Evolutionary conservation across 2,797 vertebrate species (phyloP), one percentile per base, ranked within the genome.

Genomic region (Tangara arthus): DNA sequence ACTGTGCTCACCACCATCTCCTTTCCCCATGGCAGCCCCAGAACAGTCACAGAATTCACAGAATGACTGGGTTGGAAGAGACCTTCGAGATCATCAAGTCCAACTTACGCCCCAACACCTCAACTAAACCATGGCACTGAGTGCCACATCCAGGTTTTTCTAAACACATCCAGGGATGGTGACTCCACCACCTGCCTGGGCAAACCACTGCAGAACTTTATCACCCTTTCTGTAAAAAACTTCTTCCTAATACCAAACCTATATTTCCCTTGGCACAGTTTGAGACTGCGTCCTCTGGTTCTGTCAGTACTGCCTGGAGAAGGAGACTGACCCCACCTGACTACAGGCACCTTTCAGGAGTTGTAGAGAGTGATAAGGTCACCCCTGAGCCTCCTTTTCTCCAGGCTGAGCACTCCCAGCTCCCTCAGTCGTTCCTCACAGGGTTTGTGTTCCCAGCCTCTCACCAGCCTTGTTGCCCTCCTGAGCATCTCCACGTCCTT

Each of bases 201-300:
- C 35, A 59, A 12, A 1, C 17, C 35, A 37, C 9, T 37, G 8
- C 35, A 59, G 24, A 19, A 37, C 17, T 27, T 59, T 14, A 59
- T 59, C 6, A 59, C 57, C 1, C 11, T 37, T 59, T 37, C 24
- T 6, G 10, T 57, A 1, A 27, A 37, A 59, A 59, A 27, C 17
- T 5, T 57, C 2, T 57, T 59, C 24, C 35, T 27, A 28, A 19
- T 27, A 59, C 2, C 35, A 11, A 59, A 13, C 4, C 35, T 37
- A 0, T 37, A 37, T 27, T 59, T 59, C 35, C 35, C 35, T 37
- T 37, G 24, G 4, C 4, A 5, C 6, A 59, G 56, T 0, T 37
- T 37, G 34, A 27, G 35, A 5, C 35, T 27, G 56, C 27, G 34
- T 19, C 24, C 35, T 59, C 35, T 37, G 35, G 24, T 59, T 59